Evolutionary conservation across 1,140 invertebrate species (phyloP).

Genomic region (Armadillidium nasatum): DNA sequence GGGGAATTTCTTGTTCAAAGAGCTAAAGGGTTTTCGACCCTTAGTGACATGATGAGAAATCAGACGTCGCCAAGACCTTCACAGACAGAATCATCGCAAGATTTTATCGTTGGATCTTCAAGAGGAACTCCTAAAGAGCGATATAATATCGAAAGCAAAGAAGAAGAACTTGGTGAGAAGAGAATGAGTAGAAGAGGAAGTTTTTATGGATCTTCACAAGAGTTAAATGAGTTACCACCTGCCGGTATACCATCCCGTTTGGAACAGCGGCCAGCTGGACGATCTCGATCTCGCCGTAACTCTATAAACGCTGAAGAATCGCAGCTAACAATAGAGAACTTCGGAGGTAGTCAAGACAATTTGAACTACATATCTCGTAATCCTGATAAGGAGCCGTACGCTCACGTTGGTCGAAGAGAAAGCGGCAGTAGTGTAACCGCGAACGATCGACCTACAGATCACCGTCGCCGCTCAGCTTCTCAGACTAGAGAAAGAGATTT

Average conservation of each 20-base stretch:
- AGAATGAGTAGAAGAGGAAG: constrained; percentile 39
- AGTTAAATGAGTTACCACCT: constrained; percentile 34
- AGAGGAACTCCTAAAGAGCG: constrained; percentile 59
- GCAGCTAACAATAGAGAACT: constrained; percentile 79
- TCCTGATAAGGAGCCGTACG: constrained; percentile 69
- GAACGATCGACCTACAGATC: constrained; percentile 1
- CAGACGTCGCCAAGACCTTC: constrained; percentile 20
- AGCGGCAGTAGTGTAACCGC: constrained; percentile 26
- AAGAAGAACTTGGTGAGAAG: constrained; percentile 59
- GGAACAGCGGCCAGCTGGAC: constrained; percentile 57
- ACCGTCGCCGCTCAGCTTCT: not conserved
- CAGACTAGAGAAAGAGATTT: constrained; percentile 18
- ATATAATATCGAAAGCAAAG: constrained; percentile 59
- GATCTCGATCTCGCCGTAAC: constrained; percentile 72
- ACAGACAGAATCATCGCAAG: constrained; percentile 19
- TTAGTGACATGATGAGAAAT: constrained; percentile 44
- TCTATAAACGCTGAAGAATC: constrained; percentile 76
- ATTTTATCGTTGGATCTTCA: constrained; percentile 47
- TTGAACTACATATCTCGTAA: constrained; percentile 62
- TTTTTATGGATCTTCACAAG: constrained; percentile 35
- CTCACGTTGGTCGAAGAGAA: constrained; percentile 46
- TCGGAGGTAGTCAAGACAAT: constrained; percentile 74
- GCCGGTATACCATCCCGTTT: constrained; percentile 38
- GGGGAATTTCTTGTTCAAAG: constrained; percentile 44
- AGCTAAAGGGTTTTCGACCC: constrained; percentile 39